These are phyloP conservation scores for Etheostoma spectabile DNA, from an alignment of 2,113 vertebrate species.

Conservation along the genomic window DNA sequence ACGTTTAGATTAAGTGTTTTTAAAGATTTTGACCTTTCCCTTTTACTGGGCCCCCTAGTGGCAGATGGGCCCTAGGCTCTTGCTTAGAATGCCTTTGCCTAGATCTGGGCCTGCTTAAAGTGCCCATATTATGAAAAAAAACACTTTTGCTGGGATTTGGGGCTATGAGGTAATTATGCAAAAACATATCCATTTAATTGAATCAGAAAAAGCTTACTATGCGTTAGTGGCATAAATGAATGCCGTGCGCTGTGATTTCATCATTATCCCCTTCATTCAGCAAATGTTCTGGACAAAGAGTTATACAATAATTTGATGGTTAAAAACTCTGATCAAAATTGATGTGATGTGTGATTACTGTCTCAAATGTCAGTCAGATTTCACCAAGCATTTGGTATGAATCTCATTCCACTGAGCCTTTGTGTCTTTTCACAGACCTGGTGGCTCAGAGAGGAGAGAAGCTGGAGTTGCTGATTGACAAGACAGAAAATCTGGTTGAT, in stretches of 20 bases:
- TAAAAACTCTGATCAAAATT: neutral
- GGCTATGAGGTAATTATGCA: neutral
- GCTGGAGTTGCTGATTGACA: slow-evolving; percentile 97
- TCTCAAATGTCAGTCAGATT: neutral
- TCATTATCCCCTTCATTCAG: neutral
- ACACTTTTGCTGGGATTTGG: too few species aligned
- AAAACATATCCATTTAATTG: neutral
- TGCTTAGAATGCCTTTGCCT: too few species aligned
- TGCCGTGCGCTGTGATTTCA: neutral
- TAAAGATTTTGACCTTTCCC: too few species aligned
- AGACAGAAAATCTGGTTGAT: slow-evolving; percentile 98
- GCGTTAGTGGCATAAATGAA: neutral
- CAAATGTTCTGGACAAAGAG: neutral
- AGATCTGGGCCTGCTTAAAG: too few species aligned
- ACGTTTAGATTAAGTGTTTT: too few species aligned
- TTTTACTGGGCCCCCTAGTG: too few species aligned
- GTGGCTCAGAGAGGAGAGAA: slow-evolving; percentile 98
- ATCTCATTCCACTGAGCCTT: neutral
- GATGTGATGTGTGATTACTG: too few species aligned
- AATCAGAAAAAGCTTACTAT: neutral
- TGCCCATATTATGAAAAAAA: too few species aligned
- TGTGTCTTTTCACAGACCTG: slow-evolving; percentile 86
- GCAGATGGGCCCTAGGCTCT: too few species aligned
- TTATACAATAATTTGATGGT: neutral
- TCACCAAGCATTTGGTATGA: neutral